Evolutionary conservation across 2,113 vertebrate species (phyloP).

Genomic region (Platycercus adscitus): DNA sequence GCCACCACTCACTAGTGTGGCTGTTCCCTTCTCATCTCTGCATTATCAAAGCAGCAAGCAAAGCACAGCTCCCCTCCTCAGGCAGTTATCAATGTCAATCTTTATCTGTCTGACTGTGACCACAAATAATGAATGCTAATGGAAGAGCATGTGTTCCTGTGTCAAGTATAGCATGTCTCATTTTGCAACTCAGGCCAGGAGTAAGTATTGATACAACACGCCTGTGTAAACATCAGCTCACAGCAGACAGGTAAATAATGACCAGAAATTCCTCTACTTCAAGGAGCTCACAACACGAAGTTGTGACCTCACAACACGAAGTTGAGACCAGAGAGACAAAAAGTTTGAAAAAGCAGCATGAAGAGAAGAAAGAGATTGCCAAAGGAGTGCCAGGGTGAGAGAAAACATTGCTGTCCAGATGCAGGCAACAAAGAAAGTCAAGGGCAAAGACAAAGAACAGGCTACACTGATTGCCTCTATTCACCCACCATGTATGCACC

Average conservation of each 20-base stretch:
- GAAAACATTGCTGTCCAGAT: not conserved
- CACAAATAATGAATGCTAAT: not conserved
- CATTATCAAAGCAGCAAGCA: not conserved
- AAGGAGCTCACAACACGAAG: not conserved
- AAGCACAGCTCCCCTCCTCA: not conserved
- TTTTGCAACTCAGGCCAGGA: not conserved
- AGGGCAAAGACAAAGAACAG: not conserved
- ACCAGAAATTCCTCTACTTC: not conserved
- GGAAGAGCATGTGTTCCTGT: not conserved
- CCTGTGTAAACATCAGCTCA: accelerated
- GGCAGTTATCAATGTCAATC: not conserved
- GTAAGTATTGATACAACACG: accelerated
- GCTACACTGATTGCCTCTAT: accelerated
- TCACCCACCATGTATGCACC: accelerated
- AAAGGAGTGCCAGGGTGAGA: not conserved
- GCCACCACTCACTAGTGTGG: accelerated
- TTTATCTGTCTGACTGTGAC: not conserved
- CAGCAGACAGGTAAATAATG: not conserved
- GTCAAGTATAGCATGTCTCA: not conserved
- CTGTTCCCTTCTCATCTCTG: not conserved
- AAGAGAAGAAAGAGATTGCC: not conserved
- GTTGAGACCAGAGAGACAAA: not conserved
- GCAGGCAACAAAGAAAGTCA: not conserved
- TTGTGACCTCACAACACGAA: not conserved
- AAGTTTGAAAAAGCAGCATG: not conserved